These are phyloP conservation scores for Synergus umbraculus DNA, from an alignment of 2,888 invertebrate genomes.

Conservation along the genomic window DNA sequence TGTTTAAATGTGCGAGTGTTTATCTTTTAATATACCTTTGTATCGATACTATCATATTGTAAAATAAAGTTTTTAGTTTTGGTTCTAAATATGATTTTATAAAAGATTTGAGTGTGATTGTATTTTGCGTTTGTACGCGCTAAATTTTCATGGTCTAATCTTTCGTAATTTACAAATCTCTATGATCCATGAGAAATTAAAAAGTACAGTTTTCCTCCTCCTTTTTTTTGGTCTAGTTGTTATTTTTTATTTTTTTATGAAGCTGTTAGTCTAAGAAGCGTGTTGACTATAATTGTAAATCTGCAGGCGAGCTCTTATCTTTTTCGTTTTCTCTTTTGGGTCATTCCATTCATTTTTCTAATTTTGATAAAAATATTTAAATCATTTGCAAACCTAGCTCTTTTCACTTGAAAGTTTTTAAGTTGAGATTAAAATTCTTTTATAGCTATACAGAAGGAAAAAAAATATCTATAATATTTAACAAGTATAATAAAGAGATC, in stretches of 20 bases:
- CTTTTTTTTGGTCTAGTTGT: conserved; percentile 10
- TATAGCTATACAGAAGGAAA: no score
- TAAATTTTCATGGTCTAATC: not conserved
- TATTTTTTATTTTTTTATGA: not conserved
- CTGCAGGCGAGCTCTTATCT: not conserved
- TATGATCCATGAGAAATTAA: conserved; percentile 14
- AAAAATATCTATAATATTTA: no score
- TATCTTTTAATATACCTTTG: conserved; percentile 64
- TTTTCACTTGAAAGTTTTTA: not conserved
- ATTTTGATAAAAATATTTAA: not conserved
- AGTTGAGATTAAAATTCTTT: not conserved
- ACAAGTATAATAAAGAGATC: no score
- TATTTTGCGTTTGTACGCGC: conserved; percentile 7
- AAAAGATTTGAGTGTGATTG: not conserved
- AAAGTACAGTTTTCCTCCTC: not conserved
- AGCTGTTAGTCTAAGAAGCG: conserved; percentile 15
- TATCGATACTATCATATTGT: conserved; percentile 57
- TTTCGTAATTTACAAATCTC: not conserved
- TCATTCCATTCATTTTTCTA: conserved; percentile 18
- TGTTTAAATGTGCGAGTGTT: conserved; percentile 61
- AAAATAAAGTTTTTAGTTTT: conserved; percentile 57
- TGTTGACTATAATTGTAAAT: conserved; percentile 24
- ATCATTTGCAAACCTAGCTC: not conserved
- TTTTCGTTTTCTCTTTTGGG: conserved; percentile 19
- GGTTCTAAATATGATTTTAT: conserved; percentile 48